These are phyloP conservation scores for Rafetus swinhoei DNA, from an alignment of 2,113 vertebrate genomes.

Conservation along the genomic window DNA sequence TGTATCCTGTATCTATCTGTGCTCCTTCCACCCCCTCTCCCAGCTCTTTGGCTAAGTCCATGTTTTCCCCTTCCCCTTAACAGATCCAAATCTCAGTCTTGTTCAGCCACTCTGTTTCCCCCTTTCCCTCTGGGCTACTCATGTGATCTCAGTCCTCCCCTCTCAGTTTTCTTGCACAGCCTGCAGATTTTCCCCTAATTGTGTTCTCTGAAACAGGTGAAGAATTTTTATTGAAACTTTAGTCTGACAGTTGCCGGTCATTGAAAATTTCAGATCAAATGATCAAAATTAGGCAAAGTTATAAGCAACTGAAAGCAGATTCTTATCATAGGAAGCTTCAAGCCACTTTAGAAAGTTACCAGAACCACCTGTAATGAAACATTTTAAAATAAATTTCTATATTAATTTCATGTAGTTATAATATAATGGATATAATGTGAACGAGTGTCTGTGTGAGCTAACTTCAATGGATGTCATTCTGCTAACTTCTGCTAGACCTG, in stretches of 20 bases:
- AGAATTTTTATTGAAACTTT: neutral
- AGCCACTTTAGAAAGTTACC: accelerated
- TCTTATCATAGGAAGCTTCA: neutral
- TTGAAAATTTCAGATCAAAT: neutral
- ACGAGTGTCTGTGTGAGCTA: neutral
- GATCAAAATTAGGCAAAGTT: neutral
- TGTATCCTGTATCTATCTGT: neutral
- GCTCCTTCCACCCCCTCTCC: no score
- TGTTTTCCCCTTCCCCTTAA: neutral
- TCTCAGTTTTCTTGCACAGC: neutral
- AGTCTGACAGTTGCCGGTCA: neutral
- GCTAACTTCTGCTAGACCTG: no score
- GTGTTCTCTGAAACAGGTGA: neutral
- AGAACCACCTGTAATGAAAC: accelerated
- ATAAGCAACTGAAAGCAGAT: neutral
- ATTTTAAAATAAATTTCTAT: neutral
- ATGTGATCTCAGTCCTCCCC: neutral
- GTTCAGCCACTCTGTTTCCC: neutral
- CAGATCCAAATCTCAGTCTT: no score
- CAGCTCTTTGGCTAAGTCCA: neutral
- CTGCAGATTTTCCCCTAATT: neutral
- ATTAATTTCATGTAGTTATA: accelerated
- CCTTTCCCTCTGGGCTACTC: neutral
- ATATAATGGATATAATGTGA: neutral
- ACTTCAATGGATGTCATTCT: no score